A percentile compares a stretch with the other conserved stretches of the same genome.
phyloP scores from a whole-genome alignment of 2,797 vertebrate genomes.

The Enteromius thamalakanensis region DNA sequence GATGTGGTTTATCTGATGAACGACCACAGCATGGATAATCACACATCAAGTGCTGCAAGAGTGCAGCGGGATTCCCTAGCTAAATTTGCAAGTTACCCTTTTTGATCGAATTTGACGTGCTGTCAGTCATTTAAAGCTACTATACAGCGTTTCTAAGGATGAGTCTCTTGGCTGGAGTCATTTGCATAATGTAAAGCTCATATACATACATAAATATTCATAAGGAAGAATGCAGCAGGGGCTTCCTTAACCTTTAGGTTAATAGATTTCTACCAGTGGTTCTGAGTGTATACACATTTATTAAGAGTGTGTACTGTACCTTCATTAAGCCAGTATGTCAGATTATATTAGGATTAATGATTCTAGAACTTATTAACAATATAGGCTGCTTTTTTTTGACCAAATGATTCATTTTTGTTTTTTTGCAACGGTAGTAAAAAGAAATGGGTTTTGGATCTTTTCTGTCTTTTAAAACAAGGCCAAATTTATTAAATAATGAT shows the following conservation, averaged over 20 bases:
- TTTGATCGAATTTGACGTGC: neutral
- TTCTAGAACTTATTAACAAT: neutral
- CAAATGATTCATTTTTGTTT: neutral
- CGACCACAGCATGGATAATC: constrained; percentile 32
- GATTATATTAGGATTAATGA: neutral
- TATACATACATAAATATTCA: constrained; percentile 41
- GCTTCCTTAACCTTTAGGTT: constrained; percentile 10
- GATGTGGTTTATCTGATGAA: constrained; percentile 50
- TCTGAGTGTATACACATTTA: neutral
- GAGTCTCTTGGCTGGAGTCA: neutral
- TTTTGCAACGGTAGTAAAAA: neutral
- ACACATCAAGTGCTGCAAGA: constrained; percentile 15
- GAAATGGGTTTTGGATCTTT: constrained; percentile 6
- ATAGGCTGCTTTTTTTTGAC: constrained; percentile 8
- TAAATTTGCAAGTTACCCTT: neutral
- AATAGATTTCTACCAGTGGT: neutral
- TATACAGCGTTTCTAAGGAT: neutral
- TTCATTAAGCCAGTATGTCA: constrained; percentile 22
- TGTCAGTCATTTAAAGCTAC: constrained; percentile 13
- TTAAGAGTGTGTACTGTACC: neutral
- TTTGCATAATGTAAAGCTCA: constrained; percentile 41
- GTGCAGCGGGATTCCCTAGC: constrained; percentile 1
- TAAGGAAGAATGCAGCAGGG: neutral
- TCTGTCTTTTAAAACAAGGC: neutral
- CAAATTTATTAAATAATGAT: constrained; percentile 44